Evolutionary conservation across 2,797 vertebrate species (phyloP).

Genomic region (Lagocephalus sceleratus): DNA sequence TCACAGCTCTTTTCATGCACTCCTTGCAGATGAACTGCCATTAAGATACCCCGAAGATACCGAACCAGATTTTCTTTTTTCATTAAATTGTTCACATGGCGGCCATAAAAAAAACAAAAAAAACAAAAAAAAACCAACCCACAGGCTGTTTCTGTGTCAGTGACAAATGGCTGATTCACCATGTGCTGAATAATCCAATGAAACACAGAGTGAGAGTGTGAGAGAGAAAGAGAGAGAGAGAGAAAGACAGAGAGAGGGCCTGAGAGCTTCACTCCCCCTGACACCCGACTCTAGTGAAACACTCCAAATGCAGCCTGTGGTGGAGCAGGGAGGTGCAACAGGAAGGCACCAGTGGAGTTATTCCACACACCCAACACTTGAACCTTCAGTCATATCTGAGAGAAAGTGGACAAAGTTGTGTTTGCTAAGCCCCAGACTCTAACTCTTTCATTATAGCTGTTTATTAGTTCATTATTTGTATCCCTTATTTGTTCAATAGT

Average conservation of each 20-base stretch:
- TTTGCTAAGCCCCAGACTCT: no score
- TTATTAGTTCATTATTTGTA: no score
- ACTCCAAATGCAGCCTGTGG: constrained; percentile 59
- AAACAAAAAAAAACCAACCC: no score
- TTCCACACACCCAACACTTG: neutral
- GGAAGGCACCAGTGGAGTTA: neutral
- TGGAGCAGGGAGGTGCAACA: constrained; percentile 54
- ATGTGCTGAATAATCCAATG: constrained; percentile 57
- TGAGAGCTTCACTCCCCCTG: constrained; percentile 53
- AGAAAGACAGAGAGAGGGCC: constrained; percentile 14
- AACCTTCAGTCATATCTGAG: no score
- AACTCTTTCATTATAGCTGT: no score
- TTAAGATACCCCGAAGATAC: constrained; percentile 65
- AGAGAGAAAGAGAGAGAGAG: constrained; percentile 5
- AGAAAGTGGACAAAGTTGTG: no score
- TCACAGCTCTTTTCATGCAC: constrained; percentile 39
- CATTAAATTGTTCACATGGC: constrained; percentile 65
- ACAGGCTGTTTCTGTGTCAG: constrained; percentile 56
- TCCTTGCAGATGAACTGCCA: constrained; percentile 66
- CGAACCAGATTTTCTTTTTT: constrained; percentile 59
- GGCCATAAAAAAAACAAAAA: constrained; percentile 65
- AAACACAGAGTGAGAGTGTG: constrained; percentile 14
- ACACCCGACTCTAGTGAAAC: constrained; percentile 54
- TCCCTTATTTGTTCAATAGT: no score
- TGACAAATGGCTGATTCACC: constrained; percentile 69